Evolutionary conservation across 2,113 vertebrate genomes (phyloP).

Genomic region (Micronycteris hirsuta): DNA sequence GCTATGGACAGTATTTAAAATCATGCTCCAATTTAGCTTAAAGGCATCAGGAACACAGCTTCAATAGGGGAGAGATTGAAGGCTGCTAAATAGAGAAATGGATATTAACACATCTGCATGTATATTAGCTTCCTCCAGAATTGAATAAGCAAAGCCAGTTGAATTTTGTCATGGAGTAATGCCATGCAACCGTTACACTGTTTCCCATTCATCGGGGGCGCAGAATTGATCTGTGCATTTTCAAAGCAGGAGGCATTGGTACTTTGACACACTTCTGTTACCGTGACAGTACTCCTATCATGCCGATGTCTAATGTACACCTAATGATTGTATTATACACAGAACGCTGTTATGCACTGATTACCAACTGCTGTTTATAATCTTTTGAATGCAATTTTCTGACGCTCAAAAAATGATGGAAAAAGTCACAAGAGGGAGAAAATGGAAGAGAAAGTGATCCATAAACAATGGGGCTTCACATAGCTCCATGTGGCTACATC

Average conservation of each 20-base stretch:
- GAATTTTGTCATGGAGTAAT: slow-evolving; percentile 49
- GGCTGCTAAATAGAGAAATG: slow-evolving; percentile 38
- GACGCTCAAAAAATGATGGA: slow-evolving; percentile 35
- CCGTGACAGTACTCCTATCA: slow-evolving; percentile 57
- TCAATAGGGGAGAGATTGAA: not conserved
- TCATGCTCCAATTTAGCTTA: not conserved
- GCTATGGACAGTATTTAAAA: not conserved
- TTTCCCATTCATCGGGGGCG: not conserved
- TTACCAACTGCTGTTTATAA: slow-evolving; percentile 74
- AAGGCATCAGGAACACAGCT: not conserved
- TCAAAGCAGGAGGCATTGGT: slow-evolving; percentile 55
- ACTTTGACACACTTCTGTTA: slow-evolving; percentile 63
- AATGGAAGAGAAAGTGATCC: slow-evolving; percentile 70
- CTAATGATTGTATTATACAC: slow-evolving; percentile 68
- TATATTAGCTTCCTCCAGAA: slow-evolving; percentile 23
- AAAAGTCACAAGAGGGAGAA: slow-evolving; percentile 64
- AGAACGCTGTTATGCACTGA: slow-evolving; percentile 62
- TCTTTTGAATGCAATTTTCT: slow-evolving; percentile 63
- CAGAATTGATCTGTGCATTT: slow-evolving; percentile 61
- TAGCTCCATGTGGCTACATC: slow-evolving; percentile 56
- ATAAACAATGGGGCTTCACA: slow-evolving; percentile 67
- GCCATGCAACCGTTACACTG: not conserved
- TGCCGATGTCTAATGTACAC: slow-evolving; percentile 65
- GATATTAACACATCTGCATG: slow-evolving; percentile 46
- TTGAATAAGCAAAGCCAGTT: slow-evolving; percentile 53